These are phyloP conservation scores for Aurelia sp. DNA, from an alignment of 30 jellyfish, hydroid and myxozoan genomes.

Conservation along the genomic window DNA sequence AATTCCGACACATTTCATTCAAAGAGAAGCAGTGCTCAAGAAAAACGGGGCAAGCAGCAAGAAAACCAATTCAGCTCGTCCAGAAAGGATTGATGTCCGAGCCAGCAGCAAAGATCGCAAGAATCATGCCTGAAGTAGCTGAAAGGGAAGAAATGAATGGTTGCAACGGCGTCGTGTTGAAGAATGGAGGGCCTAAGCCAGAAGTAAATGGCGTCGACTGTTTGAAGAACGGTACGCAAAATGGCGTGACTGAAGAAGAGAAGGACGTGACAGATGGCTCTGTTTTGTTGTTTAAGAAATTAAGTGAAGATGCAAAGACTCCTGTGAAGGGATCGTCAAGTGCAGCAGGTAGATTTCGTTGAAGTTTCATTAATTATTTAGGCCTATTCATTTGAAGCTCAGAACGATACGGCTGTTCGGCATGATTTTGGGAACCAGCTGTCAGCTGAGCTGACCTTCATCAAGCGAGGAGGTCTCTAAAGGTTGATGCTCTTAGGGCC, in stretches of 20 bases:
- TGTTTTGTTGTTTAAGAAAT: slow-evolving; percentile 42
- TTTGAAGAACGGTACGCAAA: not conserved
- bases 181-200: too few species aligned
- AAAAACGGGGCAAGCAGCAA: slow-evolving; percentile 29
- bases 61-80: not conserved
- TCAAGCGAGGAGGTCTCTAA: too few species aligned
- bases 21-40: not conserved
- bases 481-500: too few species aligned
- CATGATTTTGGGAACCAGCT: too few species aligned
- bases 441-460: too few species aligned
- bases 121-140: slow-evolving; percentile 37
- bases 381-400: not conserved
- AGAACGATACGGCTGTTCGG: too few species aligned
- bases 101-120: slow-evolving; percentile 40
- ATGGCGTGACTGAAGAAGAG: slow-evolving; percentile 9
- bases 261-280: slow-evolving; percentile 40
- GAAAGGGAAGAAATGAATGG: slow-evolving; percentile 1
- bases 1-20: not conserved
- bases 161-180: not conserved
- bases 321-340: slow-evolving; percentile 79
- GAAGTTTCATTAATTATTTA: not conserved
- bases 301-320: slow-evolving; percentile 75
- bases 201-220: too few species aligned
- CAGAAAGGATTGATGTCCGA: slow-evolving; percentile 34
- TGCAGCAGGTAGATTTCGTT: slow-evolving; percentile 86